Evolutionary conservation across 1,140 invertebrate species (phyloP), one percentile per base, ranked within the genome.

Genomic region (silkworm (Bombyx mori)): DNA sequence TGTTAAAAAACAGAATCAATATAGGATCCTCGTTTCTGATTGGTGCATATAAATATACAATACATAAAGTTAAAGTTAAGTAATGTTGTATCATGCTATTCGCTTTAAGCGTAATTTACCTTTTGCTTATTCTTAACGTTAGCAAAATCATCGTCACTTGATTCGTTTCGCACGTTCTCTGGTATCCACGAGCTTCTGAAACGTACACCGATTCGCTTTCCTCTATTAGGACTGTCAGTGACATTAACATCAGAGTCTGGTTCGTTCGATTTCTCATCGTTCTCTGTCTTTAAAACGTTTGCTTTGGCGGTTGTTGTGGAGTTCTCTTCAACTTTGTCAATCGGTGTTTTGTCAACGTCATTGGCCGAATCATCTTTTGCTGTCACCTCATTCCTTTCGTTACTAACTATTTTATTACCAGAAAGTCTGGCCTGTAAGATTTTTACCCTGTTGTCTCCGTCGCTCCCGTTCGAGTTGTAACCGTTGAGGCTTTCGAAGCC

Each of bases 401-500:
- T 61, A 49, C 35, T 58, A 45, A 52, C 56, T 56, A 57, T 22
- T 43, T 54, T 8, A 66, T 66, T 56, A 9, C 56, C 62, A 47
- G 57, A 54, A 12, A 51, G 18, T 52, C 51, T 42, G 52, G 59
- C 65, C 52, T 59, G 59, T 53, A 8, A 46, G 42, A 56, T 44
- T 69, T 71, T 66, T 46, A 60, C 51, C 58, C 49, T 66, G 51
- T 66, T 68, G 56, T 76, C 87, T n/a, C 69, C 80, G 54, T 89
- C 86, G 61, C 88, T 89, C 53, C 93, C 92, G 78, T 94, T 93
- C 1, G 94, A 94, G 62, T 92, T 93, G 75, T 94, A 94, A 10
- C 93, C 93, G 75, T 94, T 94, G n/a, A 96, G 87, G 75, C 94
- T 95, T 85, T 95, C 94, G 78, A 96, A 95, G 10, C 94, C 94